A percentile compares a stretch with the other conserved stretches of the same genome.
These are phyloP conservation scores for Bugulina stolonifera DNA, from an alignment of 2,888 invertebrate species.

Conservation along the genomic window DNA sequence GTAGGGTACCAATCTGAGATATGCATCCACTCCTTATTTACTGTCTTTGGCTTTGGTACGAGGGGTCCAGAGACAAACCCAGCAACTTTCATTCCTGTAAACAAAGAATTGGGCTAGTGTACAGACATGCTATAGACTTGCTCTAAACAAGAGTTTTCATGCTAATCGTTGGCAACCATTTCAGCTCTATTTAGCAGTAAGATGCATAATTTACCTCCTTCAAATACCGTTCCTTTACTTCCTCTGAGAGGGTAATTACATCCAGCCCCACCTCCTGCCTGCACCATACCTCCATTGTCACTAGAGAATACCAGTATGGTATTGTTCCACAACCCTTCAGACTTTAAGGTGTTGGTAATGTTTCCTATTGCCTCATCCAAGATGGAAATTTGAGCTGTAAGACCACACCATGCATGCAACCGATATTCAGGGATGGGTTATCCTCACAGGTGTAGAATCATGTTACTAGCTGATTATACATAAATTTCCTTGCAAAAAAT, in stretches of 20 bases:
- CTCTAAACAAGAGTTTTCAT: no score
- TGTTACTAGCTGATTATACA: no score
- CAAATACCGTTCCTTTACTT: conserved; percentile 73
- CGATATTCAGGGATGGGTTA: no score
- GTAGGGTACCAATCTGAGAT: conserved; percentile 21
- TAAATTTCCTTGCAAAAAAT: no score
- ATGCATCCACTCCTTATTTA: neutral
- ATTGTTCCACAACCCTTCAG: conserved; percentile 30
- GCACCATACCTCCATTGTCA: conserved; percentile 40
- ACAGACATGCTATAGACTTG: no score
- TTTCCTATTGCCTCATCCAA: conserved; percentile 25
- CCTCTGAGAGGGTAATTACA: conserved; percentile 45
- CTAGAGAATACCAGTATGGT: conserved; percentile 19
- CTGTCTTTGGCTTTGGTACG: neutral
- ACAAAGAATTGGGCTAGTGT: neutral
- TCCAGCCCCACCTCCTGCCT: conserved; percentile 40
- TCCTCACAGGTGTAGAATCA: no score
- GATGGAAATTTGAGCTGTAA: conserved; percentile 55
- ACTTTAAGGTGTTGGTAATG: conserved; percentile 25
- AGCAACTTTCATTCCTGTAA: neutral
- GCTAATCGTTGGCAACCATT: no score
- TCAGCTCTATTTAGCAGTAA: no score
- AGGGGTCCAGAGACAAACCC: conserved; percentile 13
- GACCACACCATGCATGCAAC: no score
- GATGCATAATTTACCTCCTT: no score